Base-by-base conservation (phyloP, 2,113 vertebrate species). In the Puntigrus tetrazona region DNA sequence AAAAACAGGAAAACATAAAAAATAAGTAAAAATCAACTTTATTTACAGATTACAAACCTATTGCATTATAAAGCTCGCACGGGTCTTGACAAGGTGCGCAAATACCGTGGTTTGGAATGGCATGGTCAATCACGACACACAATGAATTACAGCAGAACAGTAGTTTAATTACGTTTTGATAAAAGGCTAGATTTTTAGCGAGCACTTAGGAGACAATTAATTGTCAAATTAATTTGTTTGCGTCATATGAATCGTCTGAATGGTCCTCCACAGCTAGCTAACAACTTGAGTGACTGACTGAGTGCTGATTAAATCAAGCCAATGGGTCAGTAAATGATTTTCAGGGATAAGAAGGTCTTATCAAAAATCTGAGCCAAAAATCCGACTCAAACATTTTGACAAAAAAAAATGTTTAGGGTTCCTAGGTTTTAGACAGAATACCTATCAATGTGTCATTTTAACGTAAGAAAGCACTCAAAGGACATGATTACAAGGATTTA, bases 231-330 rank as follows among this genome's bases (percentile, higher is more conserved):
- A 7, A 55, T 55, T 55, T 55, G 52, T 55, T 55, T 22, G 3
- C 2, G 16, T 18, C 47, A 47, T n/a, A 22, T 50, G 14, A 18
- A 47, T 14, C 13, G 1, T 52, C 50, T 52, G 7, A 55, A 57
- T 57, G 7, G 22, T 57, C 52, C 22, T 57, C 52, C 52, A 57
- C 7, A 57, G 22, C 52, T 55, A 57, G 22, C 52, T 55, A 55
- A 22, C 52, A 57, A n/a, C 52, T 57, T 57, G 52, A n/a, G 22
- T 69, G 11, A 7, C 18, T 43, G 34, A 9, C 22, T 78, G 52
- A 59, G 4, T 25, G 8, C 11, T 61, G 76, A 78, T 61, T 78
- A 78, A 78, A 78, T 78, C n/a, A 78, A 61, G n/a, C 55, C 22
- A 77, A 57, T 16, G 55, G 50, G 31, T 78, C 11, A 57, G 31